phyloP scores from a whole-genome alignment of 2,113 vertebrate species.

The Tauraco erythrolophus region DNA sequence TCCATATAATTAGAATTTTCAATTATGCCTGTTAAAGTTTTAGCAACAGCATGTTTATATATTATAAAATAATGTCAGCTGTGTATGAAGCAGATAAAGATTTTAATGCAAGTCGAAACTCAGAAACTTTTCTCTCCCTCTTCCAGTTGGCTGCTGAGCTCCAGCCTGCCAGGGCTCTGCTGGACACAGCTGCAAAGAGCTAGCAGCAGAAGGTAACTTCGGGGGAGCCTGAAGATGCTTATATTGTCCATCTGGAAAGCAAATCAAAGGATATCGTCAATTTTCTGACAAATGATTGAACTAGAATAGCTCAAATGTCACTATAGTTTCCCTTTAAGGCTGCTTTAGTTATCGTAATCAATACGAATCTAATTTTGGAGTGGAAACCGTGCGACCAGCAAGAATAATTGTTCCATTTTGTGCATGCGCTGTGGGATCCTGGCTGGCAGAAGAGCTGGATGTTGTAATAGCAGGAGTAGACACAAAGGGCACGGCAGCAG shows the following conservation, averaged over 20 bases:
- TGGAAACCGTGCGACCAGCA: not conserved
- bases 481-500: rapidly evolving
- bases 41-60: slow-evolving; percentile 19
- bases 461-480: not conserved
- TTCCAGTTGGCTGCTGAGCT: not conserved
- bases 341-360: not conserved
- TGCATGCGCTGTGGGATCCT: not conserved
- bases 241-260: slow-evolving; percentile 2
- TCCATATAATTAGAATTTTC: slow-evolving; percentile 35
- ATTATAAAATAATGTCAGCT: not conserved
- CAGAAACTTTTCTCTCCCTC: not conserved
- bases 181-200: not conserved
- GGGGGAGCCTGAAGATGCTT: not conserved
- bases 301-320: not conserved
- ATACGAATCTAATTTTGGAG: not conserved
- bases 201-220: not conserved
- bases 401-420: rapidly evolving
- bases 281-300: not conserved
- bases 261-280: not conserved
- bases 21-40: slow-evolving; percentile 38
- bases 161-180: not conserved
- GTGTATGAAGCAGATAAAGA: slow-evolving; percentile 6
- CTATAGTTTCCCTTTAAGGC: not conserved
- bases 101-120: not conserved
- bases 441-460: not conserved